Percentiles rank a stretch among this genome's conserved stretches.
phyloP scores from a whole-genome alignment of 2,113 vertebrate species.

The Salvelinus fontinalis region DNA sequence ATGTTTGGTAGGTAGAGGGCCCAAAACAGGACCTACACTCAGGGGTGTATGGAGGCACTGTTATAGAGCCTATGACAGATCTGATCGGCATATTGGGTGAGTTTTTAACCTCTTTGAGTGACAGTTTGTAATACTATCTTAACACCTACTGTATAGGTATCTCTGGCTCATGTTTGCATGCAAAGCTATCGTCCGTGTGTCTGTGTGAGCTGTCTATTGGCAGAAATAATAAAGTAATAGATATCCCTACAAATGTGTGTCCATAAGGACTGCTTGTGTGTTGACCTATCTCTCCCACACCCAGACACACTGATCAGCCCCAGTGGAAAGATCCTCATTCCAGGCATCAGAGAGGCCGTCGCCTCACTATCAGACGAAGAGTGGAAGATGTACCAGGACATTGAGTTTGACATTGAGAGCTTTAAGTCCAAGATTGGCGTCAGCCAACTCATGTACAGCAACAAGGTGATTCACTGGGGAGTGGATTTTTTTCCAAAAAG shows the following conservation, averaged over 20 bases:
- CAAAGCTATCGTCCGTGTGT: no score
- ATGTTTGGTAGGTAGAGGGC: constrained; percentile 69
- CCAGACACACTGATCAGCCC: constrained; percentile 85
- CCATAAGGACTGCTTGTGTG: background rate
- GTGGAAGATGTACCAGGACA: constrained; percentile 73
- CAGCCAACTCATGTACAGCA: constrained; percentile 78
- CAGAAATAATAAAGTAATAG: no score
- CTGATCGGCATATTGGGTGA: constrained; percentile 77
- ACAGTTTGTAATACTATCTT: no score
- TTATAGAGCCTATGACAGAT: constrained; percentile 80
- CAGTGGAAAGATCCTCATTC: constrained; percentile 83
- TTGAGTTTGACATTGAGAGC: constrained; percentile 81
- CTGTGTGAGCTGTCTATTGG: no score
- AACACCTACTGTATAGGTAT: no score
- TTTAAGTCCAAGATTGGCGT: constrained; percentile 77
- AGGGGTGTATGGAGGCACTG: constrained; percentile 75
- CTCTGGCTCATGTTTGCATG: no score
- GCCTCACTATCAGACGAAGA: constrained; percentile 80
- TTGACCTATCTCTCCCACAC: background rate
- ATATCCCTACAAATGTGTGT: background rate
- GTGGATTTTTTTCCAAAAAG: background rate
- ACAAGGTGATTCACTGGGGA: constrained; percentile 75
- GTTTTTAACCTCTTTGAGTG: constrained; percentile 7
- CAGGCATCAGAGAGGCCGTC: constrained; percentile 83
- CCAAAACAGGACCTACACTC: constrained; percentile 79